phyloP scores from a whole-genome alignment of 2,888 invertebrate species.

The Microplitis deprimator region DNA sequence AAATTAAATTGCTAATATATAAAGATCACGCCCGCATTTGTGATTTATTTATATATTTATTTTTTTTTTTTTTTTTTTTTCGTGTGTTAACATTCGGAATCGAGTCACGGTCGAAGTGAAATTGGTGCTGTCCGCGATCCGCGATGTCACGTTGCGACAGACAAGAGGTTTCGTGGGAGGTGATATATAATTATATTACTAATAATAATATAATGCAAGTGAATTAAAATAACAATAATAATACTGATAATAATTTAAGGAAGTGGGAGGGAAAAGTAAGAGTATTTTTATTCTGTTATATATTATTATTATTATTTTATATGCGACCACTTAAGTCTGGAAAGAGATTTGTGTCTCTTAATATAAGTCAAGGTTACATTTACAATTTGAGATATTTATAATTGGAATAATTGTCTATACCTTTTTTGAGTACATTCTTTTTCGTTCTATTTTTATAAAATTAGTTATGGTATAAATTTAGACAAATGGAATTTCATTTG shows the following conservation, averaged over 20 bases:
- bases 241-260: not conserved
- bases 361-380: conserved; percentile 34
- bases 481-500: not conserved
- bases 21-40: conserved; percentile 21
- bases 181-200: not conserved
- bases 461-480: not conserved
- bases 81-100: conserved; percentile 51
- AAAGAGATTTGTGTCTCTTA: conserved; percentile 4
- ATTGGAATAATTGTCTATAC: not conserved
- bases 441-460: not conserved
- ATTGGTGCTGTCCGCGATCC: conserved; percentile 60
- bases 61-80: conserved; percentile 2
- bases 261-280: not conserved
- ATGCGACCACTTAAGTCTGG: conserved; percentile 4
- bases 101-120: conserved; percentile 68
- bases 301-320: not conserved
- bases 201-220: not conserved
- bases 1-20: not conserved
- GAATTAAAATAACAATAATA: not conserved
- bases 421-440: not conserved
- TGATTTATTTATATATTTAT: conserved; percentile 2
- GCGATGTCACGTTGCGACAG: conserved; percentile 41
- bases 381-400: not conserved
- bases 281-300: conserved; percentile 1
- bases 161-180: conserved; percentile 31